These are phyloP conservation scores for Nebria salina DNA, from an alignment of 2,888 invertebrate species.

Conservation along the genomic window DNA sequence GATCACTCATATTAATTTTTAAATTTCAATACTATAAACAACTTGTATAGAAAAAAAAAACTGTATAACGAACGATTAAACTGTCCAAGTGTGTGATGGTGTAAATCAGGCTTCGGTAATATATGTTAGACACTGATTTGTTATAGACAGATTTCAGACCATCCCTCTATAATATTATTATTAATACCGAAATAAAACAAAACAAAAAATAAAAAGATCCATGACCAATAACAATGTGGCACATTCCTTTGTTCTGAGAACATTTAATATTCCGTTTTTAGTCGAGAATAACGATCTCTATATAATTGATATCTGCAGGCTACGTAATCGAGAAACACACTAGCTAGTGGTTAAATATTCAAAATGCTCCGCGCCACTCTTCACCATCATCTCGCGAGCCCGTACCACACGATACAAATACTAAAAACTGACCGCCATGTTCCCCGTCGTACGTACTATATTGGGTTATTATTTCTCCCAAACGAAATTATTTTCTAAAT, in stretches of 20 bases:
- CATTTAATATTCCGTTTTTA: constrained; percentile 62
- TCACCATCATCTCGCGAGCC: neutral
- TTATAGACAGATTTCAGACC: neutral
- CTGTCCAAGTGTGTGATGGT: neutral
- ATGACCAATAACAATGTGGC: constrained; percentile 45
- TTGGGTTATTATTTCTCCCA: constrained; percentile 14
- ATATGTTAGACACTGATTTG: neutral
- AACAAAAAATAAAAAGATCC: neutral
- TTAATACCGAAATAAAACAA: neutral
- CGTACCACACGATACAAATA: constrained; percentile 13
- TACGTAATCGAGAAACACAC: constrained; percentile 60
- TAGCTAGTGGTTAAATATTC: constrained; percentile 60
- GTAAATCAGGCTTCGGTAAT: neutral
- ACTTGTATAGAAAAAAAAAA: no score
- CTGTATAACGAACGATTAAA: neutral
- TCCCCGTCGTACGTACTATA: neutral
- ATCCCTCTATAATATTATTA: neutral
- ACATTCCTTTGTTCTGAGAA: constrained; percentile 59
- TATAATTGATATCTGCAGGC: constrained; percentile 64
- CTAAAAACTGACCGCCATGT: neutral
- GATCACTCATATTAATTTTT: no score
- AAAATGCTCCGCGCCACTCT: constrained; percentile 56
- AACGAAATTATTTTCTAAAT: constrained; percentile 47
- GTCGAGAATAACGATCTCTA: constrained; percentile 62
- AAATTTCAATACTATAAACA: no score